Percentiles rank a stretch among this genome's conserved stretches.
These are phyloP conservation scores for Coreius guichenoti DNA, from an alignment of 2,797 vertebrate species.

Conservation along the genomic window DNA sequence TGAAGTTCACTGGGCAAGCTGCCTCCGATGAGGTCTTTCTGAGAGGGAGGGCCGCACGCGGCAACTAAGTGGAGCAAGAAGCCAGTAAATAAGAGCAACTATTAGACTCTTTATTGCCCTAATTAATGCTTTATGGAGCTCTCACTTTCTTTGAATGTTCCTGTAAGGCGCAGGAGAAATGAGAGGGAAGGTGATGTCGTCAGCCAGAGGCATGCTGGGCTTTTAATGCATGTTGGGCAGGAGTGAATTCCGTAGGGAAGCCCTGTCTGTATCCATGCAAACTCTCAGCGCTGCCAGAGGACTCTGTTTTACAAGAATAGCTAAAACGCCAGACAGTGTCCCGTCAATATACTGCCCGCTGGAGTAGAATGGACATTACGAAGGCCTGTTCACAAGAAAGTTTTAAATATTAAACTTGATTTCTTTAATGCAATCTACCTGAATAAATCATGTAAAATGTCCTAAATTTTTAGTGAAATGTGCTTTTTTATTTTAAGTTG, in stretches of 20 bases:
- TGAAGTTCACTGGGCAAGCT: slow-evolving; percentile 35
- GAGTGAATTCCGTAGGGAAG: slow-evolving; percentile 33
- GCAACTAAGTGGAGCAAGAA: slow-evolving; percentile 43
- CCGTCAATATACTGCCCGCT: not conserved
- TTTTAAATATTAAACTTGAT: no score
- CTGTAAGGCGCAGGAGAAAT: slow-evolving; percentile 42
- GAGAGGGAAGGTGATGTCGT: slow-evolving; percentile 31
- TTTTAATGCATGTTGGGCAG: slow-evolving; percentile 19
- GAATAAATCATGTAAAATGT: no score
- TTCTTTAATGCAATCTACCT: no score
- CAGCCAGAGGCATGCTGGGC: slow-evolving; percentile 29
- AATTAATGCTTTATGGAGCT: slow-evolving; percentile 68
- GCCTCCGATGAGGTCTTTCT: slow-evolving; percentile 46
- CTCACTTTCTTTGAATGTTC: slow-evolving; percentile 57
- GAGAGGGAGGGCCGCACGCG: slow-evolving; percentile 10
- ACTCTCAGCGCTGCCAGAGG: not conserved
- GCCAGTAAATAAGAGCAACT: slow-evolving; percentile 63
- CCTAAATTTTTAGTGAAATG: no score
- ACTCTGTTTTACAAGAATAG: slow-evolving; percentile 30
- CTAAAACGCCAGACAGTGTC: not conserved
- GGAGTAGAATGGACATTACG: not conserved
- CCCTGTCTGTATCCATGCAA: slow-evolving; percentile 38
- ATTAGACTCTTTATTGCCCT: slow-evolving; percentile 62
- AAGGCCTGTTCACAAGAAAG: not conserved
- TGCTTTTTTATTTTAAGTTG: no score